Evolutionary conservation across 2,113 vertebrate genomes (phyloP).

Genomic region (Sander vitreus): DNA sequence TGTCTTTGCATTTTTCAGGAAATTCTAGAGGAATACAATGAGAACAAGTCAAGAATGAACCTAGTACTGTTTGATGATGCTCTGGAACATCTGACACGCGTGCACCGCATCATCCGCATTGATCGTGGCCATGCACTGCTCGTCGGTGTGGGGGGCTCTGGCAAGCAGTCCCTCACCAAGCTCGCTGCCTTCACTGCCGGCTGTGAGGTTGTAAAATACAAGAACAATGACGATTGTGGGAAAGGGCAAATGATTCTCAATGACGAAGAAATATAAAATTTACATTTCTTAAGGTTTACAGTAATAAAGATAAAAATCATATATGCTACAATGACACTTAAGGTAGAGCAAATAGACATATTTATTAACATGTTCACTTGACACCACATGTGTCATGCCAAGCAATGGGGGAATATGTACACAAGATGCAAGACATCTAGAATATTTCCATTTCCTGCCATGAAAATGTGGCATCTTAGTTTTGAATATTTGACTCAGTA

Average conservation of each 20-base stretch:
- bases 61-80: constrained; percentile 96
- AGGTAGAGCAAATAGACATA: neutral
- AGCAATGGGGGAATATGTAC: neutral
- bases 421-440: neutral
- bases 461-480: neutral
- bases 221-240: neutral
- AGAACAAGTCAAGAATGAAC: constrained; percentile 89
- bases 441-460: neutral
- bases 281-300: neutral
- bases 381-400: neutral
- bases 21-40: constrained; percentile 96
- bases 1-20: constrained; percentile 82
- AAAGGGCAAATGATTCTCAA: neutral
- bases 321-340: neutral
- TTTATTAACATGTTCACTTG: neutral
- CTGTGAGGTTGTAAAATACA: constrained; percentile 86
- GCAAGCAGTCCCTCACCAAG: constrained; percentile 93
- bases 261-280: neutral
- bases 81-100: constrained; percentile 91
- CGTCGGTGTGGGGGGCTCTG: constrained; percentile 93
- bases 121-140: constrained; percentile 92
- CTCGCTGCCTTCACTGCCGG: constrained; percentile 92
- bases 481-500: neutral
- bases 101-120: constrained; percentile 93
- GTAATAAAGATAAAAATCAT: neutral